phyloP scores from a whole-genome alignment of 1,140 invertebrate genomes.

The Hylyphantes graminicola region DNA sequence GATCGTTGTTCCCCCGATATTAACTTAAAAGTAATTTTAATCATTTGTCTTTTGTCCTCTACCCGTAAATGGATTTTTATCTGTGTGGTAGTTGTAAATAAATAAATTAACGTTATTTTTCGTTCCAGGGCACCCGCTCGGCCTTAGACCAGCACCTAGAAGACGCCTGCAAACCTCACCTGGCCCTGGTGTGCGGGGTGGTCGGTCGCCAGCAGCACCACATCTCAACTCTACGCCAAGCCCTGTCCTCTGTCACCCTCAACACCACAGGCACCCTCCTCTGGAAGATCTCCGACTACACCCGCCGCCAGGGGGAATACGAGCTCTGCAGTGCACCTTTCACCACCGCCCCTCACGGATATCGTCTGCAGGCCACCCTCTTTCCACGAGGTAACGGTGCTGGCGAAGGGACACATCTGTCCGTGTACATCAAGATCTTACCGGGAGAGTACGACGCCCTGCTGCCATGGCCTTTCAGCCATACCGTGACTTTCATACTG shows the following conservation, averaged over 20 bases:
- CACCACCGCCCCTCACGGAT: slow-evolving; percentile 94
- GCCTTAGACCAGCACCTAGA: slow-evolving; percentile 87
- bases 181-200: slow-evolving; percentile 84
- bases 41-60: no score
- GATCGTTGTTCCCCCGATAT: no score
- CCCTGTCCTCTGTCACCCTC: slow-evolving; percentile 81
- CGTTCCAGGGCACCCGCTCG: slow-evolving; percentile 71
- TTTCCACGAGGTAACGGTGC: slow-evolving; percentile 96
- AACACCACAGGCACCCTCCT: slow-evolving; percentile 86
- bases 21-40: no score
- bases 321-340: slow-evolving; percentile 92
- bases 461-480: slow-evolving; percentile 93
- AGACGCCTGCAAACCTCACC: slow-evolving; percentile 82
- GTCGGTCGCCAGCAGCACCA: slow-evolving; percentile 88
- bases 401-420: slow-evolving; percentile 90
- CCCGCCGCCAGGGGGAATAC: slow-evolving; percentile 84
- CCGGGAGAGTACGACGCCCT: slow-evolving; percentile 95
- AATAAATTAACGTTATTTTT: slow-evolving; percentile 19
- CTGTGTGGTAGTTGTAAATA: no score
- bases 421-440: slow-evolving; percentile 93
- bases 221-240: slow-evolving; percentile 82
- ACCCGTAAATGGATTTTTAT: no score
- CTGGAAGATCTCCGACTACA: slow-evolving; percentile 91
- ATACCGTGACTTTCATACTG: slow-evolving; percentile 92
- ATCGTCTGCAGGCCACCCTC: slow-evolving; percentile 91